Conservation (phyloP, 2,797 vertebrate species). For the Fistularia tabacaria region DNA sequence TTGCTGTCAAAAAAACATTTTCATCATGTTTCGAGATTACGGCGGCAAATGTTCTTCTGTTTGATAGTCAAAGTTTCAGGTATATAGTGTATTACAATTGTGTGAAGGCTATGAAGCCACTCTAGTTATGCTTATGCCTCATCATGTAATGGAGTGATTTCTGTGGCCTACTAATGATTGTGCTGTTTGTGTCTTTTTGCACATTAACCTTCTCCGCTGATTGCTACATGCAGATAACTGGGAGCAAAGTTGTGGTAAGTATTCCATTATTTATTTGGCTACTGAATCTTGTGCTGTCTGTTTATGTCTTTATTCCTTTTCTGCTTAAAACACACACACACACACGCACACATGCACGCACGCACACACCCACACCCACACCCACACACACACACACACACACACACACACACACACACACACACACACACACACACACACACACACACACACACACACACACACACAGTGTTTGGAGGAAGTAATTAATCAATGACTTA, state of each 20-base stretch:
- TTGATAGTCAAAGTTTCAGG: constrained; percentile 20
- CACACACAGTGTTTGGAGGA: too few species aligned
- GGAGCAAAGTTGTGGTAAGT: constrained; percentile 99
- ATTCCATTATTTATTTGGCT: constrained; percentile 75
- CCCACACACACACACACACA: constrained; percentile 1
- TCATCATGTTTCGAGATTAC: constrained; percentile 44
- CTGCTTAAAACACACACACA: constrained; percentile 1
- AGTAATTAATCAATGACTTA: too few species aligned
- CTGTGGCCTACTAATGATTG: constrained; percentile 87
- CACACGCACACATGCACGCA: constrained; percentile 6
- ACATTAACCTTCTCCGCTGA: constrained; percentile 91
- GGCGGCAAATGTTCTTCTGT: constrained; percentile 24
- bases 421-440: constrained; percentile 21
- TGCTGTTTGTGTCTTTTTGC: constrained; percentile 91
- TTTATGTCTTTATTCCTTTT: constrained; percentile 18
- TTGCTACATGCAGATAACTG: constrained; percentile 99
- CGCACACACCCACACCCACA: constrained; percentile 13
- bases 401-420: constrained; percentile 6
- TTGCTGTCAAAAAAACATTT: constrained; percentile 52
- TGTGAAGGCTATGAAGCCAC: constrained; percentile 58
- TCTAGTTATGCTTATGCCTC: constrained; percentile 73
- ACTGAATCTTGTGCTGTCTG: constrained; percentile 58
- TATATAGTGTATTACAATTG: constrained; percentile 34
- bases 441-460: constrained; percentile 1
- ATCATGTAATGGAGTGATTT: constrained; percentile 67